Conservation (phyloP, 2,113 vertebrate genomes). For the Nymphicus hollandicus region DNA sequence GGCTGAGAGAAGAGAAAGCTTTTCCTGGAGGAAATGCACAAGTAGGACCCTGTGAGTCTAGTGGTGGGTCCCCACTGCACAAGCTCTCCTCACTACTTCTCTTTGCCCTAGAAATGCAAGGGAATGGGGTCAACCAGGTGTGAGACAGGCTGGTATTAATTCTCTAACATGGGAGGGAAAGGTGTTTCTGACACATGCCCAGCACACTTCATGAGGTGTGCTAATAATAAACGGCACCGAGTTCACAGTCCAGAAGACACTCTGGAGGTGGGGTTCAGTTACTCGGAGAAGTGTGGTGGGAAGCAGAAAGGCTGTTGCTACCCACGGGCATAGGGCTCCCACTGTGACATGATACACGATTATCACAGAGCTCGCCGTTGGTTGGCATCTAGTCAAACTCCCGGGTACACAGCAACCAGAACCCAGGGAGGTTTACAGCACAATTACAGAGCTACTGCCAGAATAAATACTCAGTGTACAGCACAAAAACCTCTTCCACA, state of each 20-base stretch:
- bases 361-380: not conserved
- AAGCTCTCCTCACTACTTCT: not conserved
- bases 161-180: not conserved
- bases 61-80: not conserved
- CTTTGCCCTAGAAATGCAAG: not conserved
- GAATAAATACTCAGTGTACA: not conserved
- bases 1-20: not conserved
- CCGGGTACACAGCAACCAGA: not conserved
- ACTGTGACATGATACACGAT: not conserved
- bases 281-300: not conserved
- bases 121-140: not conserved
- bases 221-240: not conserved
- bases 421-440: conserved; percentile 10
- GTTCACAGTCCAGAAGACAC: not conserved
- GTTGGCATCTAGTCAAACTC: not conserved
- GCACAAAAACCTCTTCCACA: not conserved
- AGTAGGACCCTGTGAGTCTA: not conserved
- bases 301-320: not conserved
- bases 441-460: not conserved
- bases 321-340: not conserved
- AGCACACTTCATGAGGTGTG: not conserved
- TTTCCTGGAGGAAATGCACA: not conserved
- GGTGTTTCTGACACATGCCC: not conserved
- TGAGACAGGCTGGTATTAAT: not conserved
- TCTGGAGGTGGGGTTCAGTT: not conserved